Base-by-base conservation (phyloP, 2,888 invertebrate species). In the Campopleginae sp. region DNA sequence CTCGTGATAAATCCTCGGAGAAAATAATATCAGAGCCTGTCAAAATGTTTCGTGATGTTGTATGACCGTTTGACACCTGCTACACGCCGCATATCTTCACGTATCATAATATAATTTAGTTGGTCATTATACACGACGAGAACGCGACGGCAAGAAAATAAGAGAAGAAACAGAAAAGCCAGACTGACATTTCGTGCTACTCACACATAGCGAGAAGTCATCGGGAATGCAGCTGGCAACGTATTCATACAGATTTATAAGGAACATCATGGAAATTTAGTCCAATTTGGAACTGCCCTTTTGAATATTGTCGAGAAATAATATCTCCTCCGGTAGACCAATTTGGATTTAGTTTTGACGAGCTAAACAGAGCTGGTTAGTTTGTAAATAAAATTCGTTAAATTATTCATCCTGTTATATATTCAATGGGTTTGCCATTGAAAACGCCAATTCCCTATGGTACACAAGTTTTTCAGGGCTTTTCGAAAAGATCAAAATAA, bases 1-100 rank as follows among this genome's bases (percentile, higher is more conserved):
- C n/a, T 44, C 61, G 31, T 31, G 8, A 63, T 38, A 38, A 63
- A 51, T 65, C 48, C 14, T n/a, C n/a, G 19, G 70, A 75, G 75
- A 72, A 77, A 72, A 80, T 61, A 74, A 72, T 65, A 61, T 80
- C 33, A 68, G 65, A 42, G 33, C 63, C 58, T 85, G 82, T 82
- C 82, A 82, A 82, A 85, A 85, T 58, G 75, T 85, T 85, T 61
- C 72, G 61, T 54, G 71, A 46, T 42, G 38, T 63, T 76, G 71
- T 77, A 48, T 23, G 66, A 76, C 65, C 81, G 75, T 85, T 81
- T 81, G 82, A 85, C 82, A 85, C 82, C 85, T 82, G 85, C 85
- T 82, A 54, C 48, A 72, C 80, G 72, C 58, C n/a, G 58, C 38
- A 48, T 61, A 54, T 65, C 46, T 72, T 72, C 51, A 23, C 46